phyloP scores from a whole-genome alignment of 2,797 vertebrate genomes.

The Oophaga sylvatica region DNA sequence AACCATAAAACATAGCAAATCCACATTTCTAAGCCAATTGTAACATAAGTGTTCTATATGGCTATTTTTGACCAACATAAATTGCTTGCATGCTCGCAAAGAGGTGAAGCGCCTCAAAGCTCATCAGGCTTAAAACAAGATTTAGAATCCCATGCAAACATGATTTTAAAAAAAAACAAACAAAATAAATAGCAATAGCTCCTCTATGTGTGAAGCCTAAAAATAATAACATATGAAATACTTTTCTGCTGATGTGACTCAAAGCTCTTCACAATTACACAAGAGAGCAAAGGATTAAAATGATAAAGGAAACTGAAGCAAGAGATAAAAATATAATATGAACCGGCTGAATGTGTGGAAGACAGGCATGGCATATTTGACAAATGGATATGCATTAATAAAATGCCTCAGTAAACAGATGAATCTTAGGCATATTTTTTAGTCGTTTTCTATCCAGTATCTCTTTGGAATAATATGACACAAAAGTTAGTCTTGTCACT shows the following conservation, averaged over 20 bases:
- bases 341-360: slow-evolving; percentile 25
- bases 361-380: slow-evolving; percentile 27
- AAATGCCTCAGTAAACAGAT: slow-evolving; percentile 35
- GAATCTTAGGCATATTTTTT: slow-evolving; percentile 14
- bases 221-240: slow-evolving; percentile 30
- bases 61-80: neutral
- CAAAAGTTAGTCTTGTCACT: slow-evolving; percentile 4
- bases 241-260: slow-evolving; percentile 14
- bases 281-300: slow-evolving; percentile 45
- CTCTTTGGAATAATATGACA: neutral
- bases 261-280: slow-evolving; percentile 43
- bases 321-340: slow-evolving; percentile 37
- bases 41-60: neutral
- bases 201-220: neutral
- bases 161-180: neutral
- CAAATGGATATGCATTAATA: slow-evolving; percentile 41
- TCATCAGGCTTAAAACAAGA: neutral
- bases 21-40: neutral
- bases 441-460: neutral
- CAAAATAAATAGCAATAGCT: neutral
- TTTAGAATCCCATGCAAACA: slow-evolving; percentile 7
- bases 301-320: slow-evolving; percentile 37
- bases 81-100: neutral
- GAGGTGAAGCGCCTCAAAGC: neutral
- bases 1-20: neutral